Conservation (phyloP, 2,113 vertebrate species). For the Scomber colias region DNA sequence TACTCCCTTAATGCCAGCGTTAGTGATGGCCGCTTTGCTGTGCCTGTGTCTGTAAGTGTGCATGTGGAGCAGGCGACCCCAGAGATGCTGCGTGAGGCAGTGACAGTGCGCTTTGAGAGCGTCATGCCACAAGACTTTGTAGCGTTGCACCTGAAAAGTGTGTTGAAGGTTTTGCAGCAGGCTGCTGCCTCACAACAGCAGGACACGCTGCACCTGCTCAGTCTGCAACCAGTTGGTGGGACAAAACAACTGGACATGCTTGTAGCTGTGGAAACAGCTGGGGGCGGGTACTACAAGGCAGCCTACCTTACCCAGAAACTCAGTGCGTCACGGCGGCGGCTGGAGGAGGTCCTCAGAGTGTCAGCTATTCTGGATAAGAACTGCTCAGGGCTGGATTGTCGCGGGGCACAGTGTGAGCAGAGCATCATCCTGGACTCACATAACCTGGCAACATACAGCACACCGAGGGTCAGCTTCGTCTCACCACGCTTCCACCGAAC, state of each 20-base stretch:
- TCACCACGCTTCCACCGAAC: slow-evolving; percentile 94
- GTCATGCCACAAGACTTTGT: slow-evolving; percentile 95
- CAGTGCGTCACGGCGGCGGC: slow-evolving; percentile 88
- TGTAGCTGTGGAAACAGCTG: slow-evolving; percentile 89
- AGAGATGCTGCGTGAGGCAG: slow-evolving; percentile 92
- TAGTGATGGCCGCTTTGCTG: slow-evolving; percentile 94
- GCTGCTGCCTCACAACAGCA: slow-evolving; percentile 89
- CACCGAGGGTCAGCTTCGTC: slow-evolving; percentile 94
- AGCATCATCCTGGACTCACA: slow-evolving; percentile 93
- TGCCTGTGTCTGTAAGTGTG: slow-evolving; percentile 91
- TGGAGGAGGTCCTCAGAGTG: slow-evolving; percentile 93
- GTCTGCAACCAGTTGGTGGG: slow-evolving; percentile 92
- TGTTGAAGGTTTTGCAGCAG: slow-evolving; percentile 88
- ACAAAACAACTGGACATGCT: slow-evolving; percentile 96
- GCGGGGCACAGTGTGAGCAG: slow-evolving; percentile 94
- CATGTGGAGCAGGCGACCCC: slow-evolving; percentile 91
- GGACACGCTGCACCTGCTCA: slow-evolving; percentile 92
- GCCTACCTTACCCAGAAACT: slow-evolving; percentile 97
- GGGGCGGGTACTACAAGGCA: slow-evolving; percentile 91
- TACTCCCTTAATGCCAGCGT: slow-evolving; percentile 94
- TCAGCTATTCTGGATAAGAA: slow-evolving; percentile 96
- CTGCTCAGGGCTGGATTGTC: slow-evolving; percentile 95
- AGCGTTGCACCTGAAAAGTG: slow-evolving; percentile 89
- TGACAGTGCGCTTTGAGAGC: slow-evolving; percentile 95
- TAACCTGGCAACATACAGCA: slow-evolving; percentile 94